Conservation (phyloP, 2,113 vertebrate species). For the Eurypyga helias region DNA sequence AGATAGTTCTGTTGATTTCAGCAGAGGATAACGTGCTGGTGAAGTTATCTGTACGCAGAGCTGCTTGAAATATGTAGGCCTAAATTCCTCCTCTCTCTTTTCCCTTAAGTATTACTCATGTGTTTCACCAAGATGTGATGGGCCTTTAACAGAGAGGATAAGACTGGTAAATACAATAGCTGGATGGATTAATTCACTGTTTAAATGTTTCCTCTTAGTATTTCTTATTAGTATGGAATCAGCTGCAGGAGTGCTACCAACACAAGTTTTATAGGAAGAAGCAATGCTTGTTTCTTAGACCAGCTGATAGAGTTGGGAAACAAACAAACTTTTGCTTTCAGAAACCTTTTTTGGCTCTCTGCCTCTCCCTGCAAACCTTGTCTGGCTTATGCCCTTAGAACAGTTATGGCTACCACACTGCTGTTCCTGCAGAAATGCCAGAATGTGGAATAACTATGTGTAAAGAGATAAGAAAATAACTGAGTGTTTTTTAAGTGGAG, state of each 20-base stretch:
- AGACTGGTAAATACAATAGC: neutral
- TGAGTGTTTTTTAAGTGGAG: neutral
- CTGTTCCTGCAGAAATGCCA: neutral
- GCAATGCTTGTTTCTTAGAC: neutral
- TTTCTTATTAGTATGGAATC: neutral
- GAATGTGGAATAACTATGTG: neutral
- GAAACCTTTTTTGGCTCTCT: constrained; percentile 33
- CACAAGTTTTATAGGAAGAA: neutral
- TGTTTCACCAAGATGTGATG: constrained; percentile 2
- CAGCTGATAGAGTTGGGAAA: constrained; percentile 37
- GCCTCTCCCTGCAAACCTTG: constrained; percentile 33
- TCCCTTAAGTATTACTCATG: neutral
- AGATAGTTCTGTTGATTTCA: neutral
- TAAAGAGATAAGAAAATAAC: neutral
- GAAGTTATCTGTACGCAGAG: neutral
- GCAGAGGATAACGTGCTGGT: neutral
- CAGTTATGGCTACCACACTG: neutral
- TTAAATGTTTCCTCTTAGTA: neutral
- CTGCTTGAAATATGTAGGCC: neutral
- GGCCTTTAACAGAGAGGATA: neutral
- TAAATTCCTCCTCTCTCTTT: neutral
- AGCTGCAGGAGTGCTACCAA: neutral
- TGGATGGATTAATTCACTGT: neutral
- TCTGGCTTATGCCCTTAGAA: constrained; percentile 16
- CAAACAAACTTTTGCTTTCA: constrained; percentile 52